phyloP scores from a whole-genome alignment of 2,113 vertebrate species.

The Martes martes region DNA sequence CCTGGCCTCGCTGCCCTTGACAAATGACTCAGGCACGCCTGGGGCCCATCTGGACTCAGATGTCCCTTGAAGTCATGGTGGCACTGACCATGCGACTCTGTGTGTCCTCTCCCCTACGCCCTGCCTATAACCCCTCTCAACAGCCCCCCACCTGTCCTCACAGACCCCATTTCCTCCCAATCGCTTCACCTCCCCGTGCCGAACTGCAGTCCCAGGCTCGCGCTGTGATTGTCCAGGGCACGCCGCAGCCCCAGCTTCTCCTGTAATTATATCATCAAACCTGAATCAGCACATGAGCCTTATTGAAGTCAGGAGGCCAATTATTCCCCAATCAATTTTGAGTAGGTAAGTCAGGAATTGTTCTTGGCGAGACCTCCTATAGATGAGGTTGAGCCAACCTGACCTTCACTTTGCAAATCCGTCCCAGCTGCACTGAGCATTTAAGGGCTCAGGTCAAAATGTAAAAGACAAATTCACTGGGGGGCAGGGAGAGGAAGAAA shows the following conservation, averaged over 20 bases:
- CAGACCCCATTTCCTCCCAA: neutral
- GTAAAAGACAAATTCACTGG: accelerated
- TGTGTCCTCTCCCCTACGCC: neutral
- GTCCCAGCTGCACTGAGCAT: neutral
- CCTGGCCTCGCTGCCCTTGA: neutral
- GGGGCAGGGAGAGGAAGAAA: accelerated
- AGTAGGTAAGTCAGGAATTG: conserved; percentile 11
- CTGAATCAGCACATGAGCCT: neutral
- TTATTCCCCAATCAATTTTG: neutral
- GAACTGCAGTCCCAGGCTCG: neutral
- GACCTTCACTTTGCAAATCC: conserved; percentile 4
- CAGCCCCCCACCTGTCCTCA: accelerated
- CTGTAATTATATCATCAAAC: neutral
- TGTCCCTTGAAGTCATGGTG: accelerated
- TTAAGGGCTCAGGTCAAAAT: neutral
- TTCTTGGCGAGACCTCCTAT: neutral
- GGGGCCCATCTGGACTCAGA: neutral
- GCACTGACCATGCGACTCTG: accelerated
- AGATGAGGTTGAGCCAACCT: neutral
- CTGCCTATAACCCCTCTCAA: no score
- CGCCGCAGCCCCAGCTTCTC: accelerated
- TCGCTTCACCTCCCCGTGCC: accelerated
- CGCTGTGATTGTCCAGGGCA: accelerated
- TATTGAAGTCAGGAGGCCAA: conserved; percentile 29
- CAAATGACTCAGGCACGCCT: neutral